Conservation (phyloP, 2,797 vertebrate genomes). For the Acipenser transmontanus region DNA sequence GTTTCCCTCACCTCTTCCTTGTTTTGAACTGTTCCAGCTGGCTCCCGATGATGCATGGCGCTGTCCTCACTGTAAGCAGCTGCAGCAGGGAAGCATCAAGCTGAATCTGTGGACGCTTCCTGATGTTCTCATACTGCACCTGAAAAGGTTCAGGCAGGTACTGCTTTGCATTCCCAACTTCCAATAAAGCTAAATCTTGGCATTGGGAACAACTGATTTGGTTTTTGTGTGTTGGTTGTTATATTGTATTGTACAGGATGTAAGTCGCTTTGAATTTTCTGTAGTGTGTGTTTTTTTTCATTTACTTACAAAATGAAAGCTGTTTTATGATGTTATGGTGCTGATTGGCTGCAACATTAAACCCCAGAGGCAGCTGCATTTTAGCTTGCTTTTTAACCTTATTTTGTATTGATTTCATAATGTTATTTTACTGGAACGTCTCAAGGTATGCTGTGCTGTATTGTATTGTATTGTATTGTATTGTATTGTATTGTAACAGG, state of each 20-base stretch:
- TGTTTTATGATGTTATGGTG: too few relatives aligned
- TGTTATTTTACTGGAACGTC: background rate
- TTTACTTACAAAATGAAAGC: too few relatives aligned
- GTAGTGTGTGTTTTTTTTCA: too few relatives aligned
- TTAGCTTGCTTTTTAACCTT: background rate
- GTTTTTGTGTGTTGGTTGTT: too few relatives aligned
- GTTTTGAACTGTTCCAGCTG: conserved; percentile 62
- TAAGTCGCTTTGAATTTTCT: too few relatives aligned
- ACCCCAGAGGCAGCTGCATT: too few relatives aligned
- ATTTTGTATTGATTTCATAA: background rate
- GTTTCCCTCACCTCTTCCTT: background rate
- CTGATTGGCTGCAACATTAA: too few relatives aligned
- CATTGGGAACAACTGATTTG: too few relatives aligned
- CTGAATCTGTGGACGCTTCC: conserved; percentile 96
- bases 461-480: background rate
- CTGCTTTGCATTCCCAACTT: background rate
- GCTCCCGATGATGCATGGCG: conserved; percentile 97
- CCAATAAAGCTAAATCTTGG: background rate
- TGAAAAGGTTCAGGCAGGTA: conserved; percentile 97
- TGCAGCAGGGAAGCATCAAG: conserved; percentile 97
- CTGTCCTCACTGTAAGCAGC: conserved; percentile 96
- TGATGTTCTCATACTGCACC: conserved; percentile 92
- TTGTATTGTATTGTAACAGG: conserved; percentile 49
- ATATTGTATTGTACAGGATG: too few relatives aligned
- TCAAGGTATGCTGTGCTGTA: background rate